These are phyloP conservation scores for Dinothrombium tinctorium DNA, from an alignment of 1,140 invertebrate genomes.

Conservation along the genomic window DNA sequence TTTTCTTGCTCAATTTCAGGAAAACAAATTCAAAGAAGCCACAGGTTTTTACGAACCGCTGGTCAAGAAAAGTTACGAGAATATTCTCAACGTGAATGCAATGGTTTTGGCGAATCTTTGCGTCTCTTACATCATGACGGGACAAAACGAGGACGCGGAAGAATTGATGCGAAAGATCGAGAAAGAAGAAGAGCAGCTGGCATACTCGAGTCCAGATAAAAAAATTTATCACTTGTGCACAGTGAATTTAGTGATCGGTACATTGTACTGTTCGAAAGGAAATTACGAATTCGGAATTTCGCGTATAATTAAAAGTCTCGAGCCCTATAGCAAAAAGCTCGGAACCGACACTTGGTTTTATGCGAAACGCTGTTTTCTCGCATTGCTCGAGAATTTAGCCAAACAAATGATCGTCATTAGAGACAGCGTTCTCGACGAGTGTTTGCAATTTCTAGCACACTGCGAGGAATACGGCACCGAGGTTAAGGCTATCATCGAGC, in stretches of 20 bases:
- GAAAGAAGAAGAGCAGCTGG: conserved; percentile 79
- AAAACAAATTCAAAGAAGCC: conserved; percentile 93
- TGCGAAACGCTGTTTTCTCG: conserved; percentile 77
- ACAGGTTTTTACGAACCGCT: conserved; percentile 95
- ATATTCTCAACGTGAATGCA: conserved; percentile 72
- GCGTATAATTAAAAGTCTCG: conserved; percentile 81
- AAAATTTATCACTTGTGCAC: conserved; percentile 94
- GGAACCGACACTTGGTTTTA: conserved; percentile 95
- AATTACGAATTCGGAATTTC: conserved; percentile 99
- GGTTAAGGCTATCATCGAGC: conserved; percentile 56
- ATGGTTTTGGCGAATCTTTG: conserved; percentile 94
- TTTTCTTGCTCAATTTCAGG: conserved; percentile 25
- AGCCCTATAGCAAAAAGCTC: conserved; percentile 82
- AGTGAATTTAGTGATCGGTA: conserved; percentile 95
- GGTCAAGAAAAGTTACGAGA: conserved; percentile 85
- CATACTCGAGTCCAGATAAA: conserved; percentile 76
- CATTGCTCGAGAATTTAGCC: conserved; percentile 68
- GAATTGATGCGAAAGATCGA: conserved; percentile 96
- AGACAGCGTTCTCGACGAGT: conserved; percentile 68
- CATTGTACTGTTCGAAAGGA: conserved; percentile 91
- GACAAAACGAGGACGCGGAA: conserved; percentile 95
- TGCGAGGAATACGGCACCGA: conserved; percentile 59
- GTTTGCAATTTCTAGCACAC: conserved; percentile 71
- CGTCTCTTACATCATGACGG: conserved; percentile 97
- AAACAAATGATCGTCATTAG: conserved; percentile 73